Percentiles rank a stretch among this genome's conserved stretches.
Conservation (phyloP, 2,888 invertebrate species). For the Gryllus longicercus region DNA sequence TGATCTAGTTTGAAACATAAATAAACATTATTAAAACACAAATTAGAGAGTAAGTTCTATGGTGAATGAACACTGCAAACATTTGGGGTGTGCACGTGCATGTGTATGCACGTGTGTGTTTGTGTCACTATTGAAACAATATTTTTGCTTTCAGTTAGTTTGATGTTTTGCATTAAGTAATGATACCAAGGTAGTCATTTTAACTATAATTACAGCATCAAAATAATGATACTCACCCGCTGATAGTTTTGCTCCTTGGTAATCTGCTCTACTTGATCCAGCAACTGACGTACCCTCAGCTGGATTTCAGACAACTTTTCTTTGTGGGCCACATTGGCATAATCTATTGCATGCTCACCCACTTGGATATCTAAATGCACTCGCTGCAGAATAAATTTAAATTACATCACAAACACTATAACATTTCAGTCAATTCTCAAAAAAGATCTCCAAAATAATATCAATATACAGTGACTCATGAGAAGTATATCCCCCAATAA, state of each 20-base stretch:
- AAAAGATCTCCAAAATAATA: constrained; percentile 1
- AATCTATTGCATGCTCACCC: constrained; percentile 97
- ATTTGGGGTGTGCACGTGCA: neutral
- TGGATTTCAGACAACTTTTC: constrained; percentile 96
- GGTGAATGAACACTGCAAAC: too few species aligned
- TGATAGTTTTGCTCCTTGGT: constrained; percentile 99
- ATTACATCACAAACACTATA: too few species aligned
- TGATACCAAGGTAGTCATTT: too few species aligned
- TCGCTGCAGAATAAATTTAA: constrained; percentile 51
- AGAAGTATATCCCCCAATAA: too few species aligned
- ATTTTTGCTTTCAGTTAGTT: too few species aligned
- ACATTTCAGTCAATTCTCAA: too few species aligned
- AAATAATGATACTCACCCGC: constrained; percentile 59
- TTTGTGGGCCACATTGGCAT: constrained; percentile 94
- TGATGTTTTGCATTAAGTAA: too few species aligned
- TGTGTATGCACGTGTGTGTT: constrained; percentile 21
- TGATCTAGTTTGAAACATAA: too few species aligned
- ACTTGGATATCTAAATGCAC: constrained; percentile 98
- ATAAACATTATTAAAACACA: too few species aligned
- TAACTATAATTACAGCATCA: constrained; percentile 3
- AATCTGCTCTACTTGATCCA: constrained; percentile 98
- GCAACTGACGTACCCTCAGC: constrained; percentile 85
- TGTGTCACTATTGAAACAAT: too few species aligned
- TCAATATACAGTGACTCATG: constrained; percentile 42
- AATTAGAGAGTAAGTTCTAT: too few species aligned